Evolutionary conservation across 1,140 invertebrate species (phyloP), one percentile per base, ranked within the genome.

Genomic region (Chionoecetes opilio): DNA sequence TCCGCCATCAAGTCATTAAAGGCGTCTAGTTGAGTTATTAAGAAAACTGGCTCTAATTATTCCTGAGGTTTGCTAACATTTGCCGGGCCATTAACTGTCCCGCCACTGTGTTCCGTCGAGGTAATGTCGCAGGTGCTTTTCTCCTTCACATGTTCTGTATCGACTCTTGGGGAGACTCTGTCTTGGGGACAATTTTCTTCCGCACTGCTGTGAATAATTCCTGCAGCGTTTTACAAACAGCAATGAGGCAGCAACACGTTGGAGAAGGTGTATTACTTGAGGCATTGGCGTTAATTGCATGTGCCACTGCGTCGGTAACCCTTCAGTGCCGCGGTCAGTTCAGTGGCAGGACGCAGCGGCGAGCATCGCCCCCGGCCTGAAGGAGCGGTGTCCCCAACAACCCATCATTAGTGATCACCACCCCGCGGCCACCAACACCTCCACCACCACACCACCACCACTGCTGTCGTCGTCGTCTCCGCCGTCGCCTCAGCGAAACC

Each of bases 11-110:
- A 35, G 34, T 32, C 63, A 82, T 92, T 32, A 82, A 92, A 17
- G 91, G 63, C 31, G 41, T 34, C 75, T 75, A n/a, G 8, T 82
- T 82, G 53, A 82, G 32, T 90, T 90, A 90, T 90, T 90, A 90
- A 90, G 88, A 90, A 41, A 90, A 90, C 37, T 41, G 88, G 37
- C 88, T 90, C 46, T 90, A 90, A 90, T 90, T 90, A 90, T 90
- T 41, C 37, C 88, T 14, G 3, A 3, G 38, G 8, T 41, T 46
- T 87, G 8, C 85, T 29, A 17, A 21, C 31, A 14, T 21, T n/a
- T 11, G 63, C 21, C 26, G 63, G 6, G 21, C n/a, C 63, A n/a
- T 75, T n/a, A 75, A 26, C 26, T 3, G 21, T n/a, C 21, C 63
- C 63, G 63, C 63, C 63, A 26, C 63, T n/a, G 63, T n/a, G 63